Conservation (phyloP, 2,113 vertebrate species). For the Australoheros scitulus region DNA sequence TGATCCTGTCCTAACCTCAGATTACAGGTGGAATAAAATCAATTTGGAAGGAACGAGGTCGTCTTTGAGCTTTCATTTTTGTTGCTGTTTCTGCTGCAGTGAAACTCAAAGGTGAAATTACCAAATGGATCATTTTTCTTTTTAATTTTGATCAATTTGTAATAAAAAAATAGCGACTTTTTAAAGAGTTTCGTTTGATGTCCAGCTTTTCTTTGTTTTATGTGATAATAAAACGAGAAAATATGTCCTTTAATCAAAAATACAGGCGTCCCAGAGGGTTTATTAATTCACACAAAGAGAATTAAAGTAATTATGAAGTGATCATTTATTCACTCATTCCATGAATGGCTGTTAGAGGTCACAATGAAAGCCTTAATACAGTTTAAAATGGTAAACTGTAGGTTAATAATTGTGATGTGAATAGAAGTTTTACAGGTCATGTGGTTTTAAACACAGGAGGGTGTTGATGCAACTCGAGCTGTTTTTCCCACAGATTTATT, state of each 20-base stretch:
- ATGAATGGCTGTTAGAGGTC: background rate
- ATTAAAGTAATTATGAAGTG: background rate
- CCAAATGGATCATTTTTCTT: no score
- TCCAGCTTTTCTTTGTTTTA: background rate
- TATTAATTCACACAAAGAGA: background rate
- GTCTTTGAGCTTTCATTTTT: background rate
- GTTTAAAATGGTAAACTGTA: background rate
- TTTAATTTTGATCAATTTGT: no score
- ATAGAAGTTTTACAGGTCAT: no score
- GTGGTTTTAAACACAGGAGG: background rate
- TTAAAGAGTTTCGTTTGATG: background rate
- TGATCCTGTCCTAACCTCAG: slow-evolving; percentile 15
- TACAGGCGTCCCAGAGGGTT: background rate
- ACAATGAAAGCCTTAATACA: background rate
- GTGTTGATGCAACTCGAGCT: no score
- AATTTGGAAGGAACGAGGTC: slow-evolving; percentile 39
- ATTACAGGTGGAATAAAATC: slow-evolving; percentile 57
- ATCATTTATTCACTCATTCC: no score
- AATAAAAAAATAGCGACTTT: no score
- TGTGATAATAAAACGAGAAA: background rate
- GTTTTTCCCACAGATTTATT: no score
- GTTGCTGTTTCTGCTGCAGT: no score
- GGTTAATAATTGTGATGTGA: background rate
- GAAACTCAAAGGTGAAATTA: no score
- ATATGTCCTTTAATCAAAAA: background rate